Conservation (phyloP, 1,140 invertebrate species). For the Dolichoris vasculosae region DNA sequence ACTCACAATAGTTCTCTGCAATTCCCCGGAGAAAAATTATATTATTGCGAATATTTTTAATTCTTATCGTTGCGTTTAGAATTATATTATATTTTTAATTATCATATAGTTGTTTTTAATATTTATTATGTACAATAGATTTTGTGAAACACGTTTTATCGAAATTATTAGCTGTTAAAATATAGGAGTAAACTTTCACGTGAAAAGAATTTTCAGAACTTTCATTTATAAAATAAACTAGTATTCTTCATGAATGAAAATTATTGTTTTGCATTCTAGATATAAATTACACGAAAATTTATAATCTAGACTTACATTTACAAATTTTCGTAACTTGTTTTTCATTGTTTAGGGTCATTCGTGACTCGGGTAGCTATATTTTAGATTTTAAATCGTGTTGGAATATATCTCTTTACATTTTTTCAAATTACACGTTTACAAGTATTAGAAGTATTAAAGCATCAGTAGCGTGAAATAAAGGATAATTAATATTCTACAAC, state of each 20-base stretch:
- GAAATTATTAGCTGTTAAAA: no score
- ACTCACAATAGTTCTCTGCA: background rate
- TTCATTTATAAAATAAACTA: no score
- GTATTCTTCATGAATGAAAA: no score
- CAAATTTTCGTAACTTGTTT: no score
- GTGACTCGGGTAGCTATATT: no score
- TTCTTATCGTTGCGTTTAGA: background rate
- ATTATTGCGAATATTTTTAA: background rate
- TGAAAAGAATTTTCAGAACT: no score
- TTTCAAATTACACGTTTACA: background rate
- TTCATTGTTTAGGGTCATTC: no score
- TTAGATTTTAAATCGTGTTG: background rate
- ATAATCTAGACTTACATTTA: no score
- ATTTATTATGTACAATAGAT: background rate
- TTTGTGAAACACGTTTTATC: no score
- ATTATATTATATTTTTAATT: background rate
- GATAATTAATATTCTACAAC: background rate
- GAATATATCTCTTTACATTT: background rate
- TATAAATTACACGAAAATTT: no score
- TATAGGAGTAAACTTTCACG: no score
- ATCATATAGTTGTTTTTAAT: background rate
- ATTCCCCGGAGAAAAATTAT: background rate
- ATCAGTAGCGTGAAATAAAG: background rate
- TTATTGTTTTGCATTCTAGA: no score
- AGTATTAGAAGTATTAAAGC: background rate